Conservation (phyloP, 2,797 vertebrate species). For the Pangasius larnaudii region DNA sequence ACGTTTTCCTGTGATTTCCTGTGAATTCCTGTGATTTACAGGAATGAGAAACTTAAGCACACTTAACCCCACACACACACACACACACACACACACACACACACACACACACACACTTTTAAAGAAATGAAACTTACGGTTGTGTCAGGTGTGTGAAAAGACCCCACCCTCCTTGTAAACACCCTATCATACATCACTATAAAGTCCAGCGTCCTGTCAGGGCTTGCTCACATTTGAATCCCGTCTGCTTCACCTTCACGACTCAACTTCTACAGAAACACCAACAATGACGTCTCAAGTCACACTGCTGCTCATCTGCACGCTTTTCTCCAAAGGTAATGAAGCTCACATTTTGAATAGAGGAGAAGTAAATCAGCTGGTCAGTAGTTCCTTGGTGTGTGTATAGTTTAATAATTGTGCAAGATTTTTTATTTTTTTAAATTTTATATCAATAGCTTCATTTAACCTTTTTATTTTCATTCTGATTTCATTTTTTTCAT, state of each 20-base stretch:
- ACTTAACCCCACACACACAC: background rate
- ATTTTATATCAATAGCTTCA: background rate
- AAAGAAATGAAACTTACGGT: background rate
- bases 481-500: background rate
- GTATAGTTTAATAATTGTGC: background rate
- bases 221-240: background rate
- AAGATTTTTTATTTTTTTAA: background rate
- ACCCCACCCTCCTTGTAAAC: background rate
- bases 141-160: background rate
- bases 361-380: background rate
- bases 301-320: background rate
- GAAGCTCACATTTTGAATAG: no score
- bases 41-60: background rate
- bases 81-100: background rate
- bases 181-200: background rate
- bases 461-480: background rate
- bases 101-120: background rate
- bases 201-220: background rate
- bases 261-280: background rate
- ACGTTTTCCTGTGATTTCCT: no score
- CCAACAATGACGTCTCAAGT: background rate
- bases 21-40: background rate
- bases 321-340: constrained; percentile 14
- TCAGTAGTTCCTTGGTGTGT: background rate
- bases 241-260: background rate